phyloP scores from a whole-genome alignment of 2,888 invertebrate genomes.

The Opisthograptis luteolata region DNA sequence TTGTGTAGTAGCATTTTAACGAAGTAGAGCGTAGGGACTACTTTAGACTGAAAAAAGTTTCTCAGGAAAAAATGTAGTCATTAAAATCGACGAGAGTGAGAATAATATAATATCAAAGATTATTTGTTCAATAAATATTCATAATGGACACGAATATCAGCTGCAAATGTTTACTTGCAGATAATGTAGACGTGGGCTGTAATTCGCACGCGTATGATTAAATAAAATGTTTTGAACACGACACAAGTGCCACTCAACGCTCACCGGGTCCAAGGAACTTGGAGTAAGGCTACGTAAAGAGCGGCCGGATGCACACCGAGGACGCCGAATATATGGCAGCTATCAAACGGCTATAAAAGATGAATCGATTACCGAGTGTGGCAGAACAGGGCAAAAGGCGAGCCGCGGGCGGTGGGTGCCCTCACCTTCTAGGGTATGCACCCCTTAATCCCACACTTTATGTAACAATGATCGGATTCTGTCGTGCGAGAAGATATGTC shows the following conservation, averaged over 20 bases:
- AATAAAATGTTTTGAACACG: conserved; percentile 44
- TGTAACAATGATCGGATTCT: conserved; percentile 68
- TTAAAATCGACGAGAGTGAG: no score
- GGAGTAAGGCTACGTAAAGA: not conserved
- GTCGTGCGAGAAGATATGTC: conserved; percentile 68
- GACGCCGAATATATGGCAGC: conserved; percentile 53
- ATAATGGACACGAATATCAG: not conserved
- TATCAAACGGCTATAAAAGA: conserved; percentile 66
- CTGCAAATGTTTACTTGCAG: not conserved
- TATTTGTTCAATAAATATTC: not conserved
- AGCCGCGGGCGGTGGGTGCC: conserved; percentile 28
- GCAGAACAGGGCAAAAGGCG: conserved; percentile 32
- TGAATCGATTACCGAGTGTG: conserved; percentile 62
- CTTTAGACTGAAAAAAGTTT: no score
- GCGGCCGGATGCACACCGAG: conserved; percentile 38
- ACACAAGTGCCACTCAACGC: conserved; percentile 1
- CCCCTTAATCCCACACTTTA: conserved; percentile 71
- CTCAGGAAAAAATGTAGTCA: no score
- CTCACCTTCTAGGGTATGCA: conserved; percentile 53
- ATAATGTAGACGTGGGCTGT: conserved; percentile 33
- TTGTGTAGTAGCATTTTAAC: not conserved
- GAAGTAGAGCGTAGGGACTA: no score
- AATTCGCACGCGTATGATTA: conserved; percentile 47
- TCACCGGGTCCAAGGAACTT: not conserved
- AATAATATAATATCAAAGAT: not conserved